Evolutionary conservation across 2,113 vertebrate genomes (phyloP).

Genomic region (Chaetura pelagica): DNA sequence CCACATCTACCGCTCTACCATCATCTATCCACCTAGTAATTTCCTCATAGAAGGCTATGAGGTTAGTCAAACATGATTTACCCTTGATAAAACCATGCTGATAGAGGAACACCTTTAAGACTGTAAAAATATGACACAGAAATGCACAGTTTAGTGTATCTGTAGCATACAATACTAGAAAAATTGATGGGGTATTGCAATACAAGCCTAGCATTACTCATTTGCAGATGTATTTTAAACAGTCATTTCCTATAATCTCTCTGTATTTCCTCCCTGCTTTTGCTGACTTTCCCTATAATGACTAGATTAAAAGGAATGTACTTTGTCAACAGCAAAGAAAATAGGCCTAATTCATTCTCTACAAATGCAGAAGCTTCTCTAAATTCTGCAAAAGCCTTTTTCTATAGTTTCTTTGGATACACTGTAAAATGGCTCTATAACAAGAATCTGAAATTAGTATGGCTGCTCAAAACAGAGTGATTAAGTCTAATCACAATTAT

Average conservation of each 20-base stretch:
- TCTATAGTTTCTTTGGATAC: not conserved
- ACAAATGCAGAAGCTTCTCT: slow-evolving; percentile 26
- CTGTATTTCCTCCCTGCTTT: slow-evolving; percentile 61
- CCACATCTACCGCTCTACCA: too few species aligned
- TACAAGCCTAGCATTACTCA: slow-evolving; percentile 53
- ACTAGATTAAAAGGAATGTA: slow-evolving; percentile 59
- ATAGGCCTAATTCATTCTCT: slow-evolving; percentile 28
- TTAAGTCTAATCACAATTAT: slow-evolving; percentile 14
- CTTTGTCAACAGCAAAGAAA: slow-evolving; percentile 59
- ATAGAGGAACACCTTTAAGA: not conserved
- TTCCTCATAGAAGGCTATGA: too few species aligned
- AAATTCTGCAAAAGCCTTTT: not conserved
- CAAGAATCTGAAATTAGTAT: slow-evolving; percentile 10
- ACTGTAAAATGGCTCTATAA: not conserved
- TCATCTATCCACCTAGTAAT: too few species aligned
- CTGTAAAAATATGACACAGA: not conserved
- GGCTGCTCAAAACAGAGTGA: slow-evolving; percentile 19
- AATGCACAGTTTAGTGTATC: not conserved
- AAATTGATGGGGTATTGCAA: slow-evolving; percentile 40
- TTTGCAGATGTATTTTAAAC: slow-evolving; percentile 64
- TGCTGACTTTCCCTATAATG: slow-evolving; percentile 53
- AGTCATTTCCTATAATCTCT: slow-evolving; percentile 66
- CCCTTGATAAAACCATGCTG: too few species aligned
- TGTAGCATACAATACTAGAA: not conserved
- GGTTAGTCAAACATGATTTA: too few species aligned